Base-by-base conservation (phyloP, 2,888 invertebrate genomes). In the Orchesella flavescens region DNA sequence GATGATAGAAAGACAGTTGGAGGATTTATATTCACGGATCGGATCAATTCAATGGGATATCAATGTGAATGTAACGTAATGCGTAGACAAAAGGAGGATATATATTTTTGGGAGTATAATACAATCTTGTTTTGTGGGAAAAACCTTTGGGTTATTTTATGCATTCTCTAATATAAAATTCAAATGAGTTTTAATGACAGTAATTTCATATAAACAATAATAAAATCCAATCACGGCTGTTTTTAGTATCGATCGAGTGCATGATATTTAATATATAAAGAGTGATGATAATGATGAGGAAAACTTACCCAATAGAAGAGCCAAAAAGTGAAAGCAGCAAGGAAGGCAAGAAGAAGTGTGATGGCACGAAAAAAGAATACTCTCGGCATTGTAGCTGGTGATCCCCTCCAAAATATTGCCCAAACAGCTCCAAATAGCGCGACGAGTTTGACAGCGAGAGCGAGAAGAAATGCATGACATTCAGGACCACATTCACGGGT, bases 321-420 rank as follows among this genome's bases (percentile, higher is more conserved):
- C 99, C 99, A 99, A 91, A 97, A 99, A 4, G 98, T 95, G 91
- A 98, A 97, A 85, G 96, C 95, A 90, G 98, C 95, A 15, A 99
- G 94, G 57, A 97, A 93, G 53, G 97, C 93, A 76, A 98, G 93
- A 5, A 96, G 93, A 83, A 98, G 91, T n/a, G 97, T 94, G 88
- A 96, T 94, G 0, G 97, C 95, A 88, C 97, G 93, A 89, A 97
- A 97, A 68, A 98, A 92, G 90, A 95, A 97, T 90, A 98, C 95
- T 85, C 98, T 92, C 1, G 98, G 98, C 92, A 98, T 93, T 17
- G 96, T 95, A 23, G 96, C 95, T 87, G 94, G 93, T 24, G 96
- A 93, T 43, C 94, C 93, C 69, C 97, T 93, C 87, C 97, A 92
- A 90, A 98, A 98, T 71, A 98, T 92, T 0, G 97, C 97, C 97